phyloP scores from a whole-genome alignment of 2,888 invertebrate species.

The Chydorus sphaericus region DNA sequence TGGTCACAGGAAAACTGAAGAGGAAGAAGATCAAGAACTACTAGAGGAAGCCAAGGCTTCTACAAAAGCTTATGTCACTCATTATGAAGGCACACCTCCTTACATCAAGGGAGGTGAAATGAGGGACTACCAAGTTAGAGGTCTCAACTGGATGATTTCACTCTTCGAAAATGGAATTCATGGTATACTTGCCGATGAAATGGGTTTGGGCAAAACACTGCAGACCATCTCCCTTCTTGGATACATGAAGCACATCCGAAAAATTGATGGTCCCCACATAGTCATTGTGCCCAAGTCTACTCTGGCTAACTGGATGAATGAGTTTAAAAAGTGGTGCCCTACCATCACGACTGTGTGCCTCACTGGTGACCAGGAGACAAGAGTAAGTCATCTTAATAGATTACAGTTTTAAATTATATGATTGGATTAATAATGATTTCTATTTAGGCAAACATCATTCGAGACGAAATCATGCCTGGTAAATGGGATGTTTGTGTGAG shows the following conservation, averaged over 20 bases:
- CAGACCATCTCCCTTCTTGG: conserved; percentile 95
- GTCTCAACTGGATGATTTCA: conserved; percentile 99
- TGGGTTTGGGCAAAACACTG: conserved; percentile 97
- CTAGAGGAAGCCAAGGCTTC: conserved; percentile 67
- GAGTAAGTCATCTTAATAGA: conserved; percentile 40
- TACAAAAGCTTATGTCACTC: conserved; percentile 52
- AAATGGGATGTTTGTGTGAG: conserved; percentile 98
- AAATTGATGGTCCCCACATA: conserved; percentile 86
- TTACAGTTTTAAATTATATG: neutral
- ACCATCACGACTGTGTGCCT: conserved; percentile 75
- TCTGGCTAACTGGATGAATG: conserved; percentile 94
- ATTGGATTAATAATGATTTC: neutral
- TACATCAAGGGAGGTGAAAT: conserved; percentile 85
- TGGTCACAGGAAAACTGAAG: conserved; percentile 93
- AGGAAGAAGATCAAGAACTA: conserved; percentile 96
- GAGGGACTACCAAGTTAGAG: conserved; percentile 93
- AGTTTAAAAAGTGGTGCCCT: conserved; percentile 96
- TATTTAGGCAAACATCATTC: conserved; percentile 61
- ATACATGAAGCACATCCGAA: conserved; percentile 90
- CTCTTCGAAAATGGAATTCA: conserved; percentile 97
- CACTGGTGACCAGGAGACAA: conserved; percentile 87
- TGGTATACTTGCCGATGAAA: conserved; percentile 97
- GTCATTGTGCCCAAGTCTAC: conserved; percentile 99
- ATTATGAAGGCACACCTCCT: conserved; percentile 80
- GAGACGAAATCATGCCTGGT: conserved; percentile 77